Conservation (phyloP, 2,113 vertebrate genomes). For the Psophia crepitans region DNA sequence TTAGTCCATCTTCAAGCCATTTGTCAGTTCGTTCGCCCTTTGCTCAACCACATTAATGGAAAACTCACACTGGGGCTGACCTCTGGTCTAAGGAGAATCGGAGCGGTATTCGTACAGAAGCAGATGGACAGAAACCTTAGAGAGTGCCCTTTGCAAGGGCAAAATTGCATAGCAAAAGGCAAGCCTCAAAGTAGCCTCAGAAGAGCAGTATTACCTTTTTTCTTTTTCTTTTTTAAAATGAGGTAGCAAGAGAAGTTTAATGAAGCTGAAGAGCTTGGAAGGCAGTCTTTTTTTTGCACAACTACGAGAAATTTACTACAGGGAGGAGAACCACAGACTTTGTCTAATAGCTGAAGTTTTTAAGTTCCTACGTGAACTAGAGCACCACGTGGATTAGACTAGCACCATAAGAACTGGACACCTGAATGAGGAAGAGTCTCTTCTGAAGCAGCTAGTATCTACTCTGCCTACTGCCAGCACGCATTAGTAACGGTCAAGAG, state of each 20-base stretch:
- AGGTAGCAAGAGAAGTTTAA: conserved; percentile 52
- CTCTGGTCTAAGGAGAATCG: neutral
- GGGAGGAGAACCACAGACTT: conserved; percentile 30
- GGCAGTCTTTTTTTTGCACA: conserved; percentile 41
- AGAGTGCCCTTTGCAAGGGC: neutral
- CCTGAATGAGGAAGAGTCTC: conserved; percentile 73
- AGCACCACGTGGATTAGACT: conserved; percentile 34
- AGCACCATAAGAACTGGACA: conserved; percentile 77
- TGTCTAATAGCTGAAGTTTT: conserved; percentile 51
- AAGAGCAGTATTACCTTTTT: neutral
- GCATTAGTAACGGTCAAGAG: conserved; percentile 76
- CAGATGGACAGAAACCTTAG: conserved; percentile 27
- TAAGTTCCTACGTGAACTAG: conserved; percentile 19
- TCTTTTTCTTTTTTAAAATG: neutral
- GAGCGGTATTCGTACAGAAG: neutral
- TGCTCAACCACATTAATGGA: neutral
- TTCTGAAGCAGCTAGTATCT: conserved; percentile 81
- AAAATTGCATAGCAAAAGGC: conserved; percentile 17
- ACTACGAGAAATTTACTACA: conserved; percentile 31
- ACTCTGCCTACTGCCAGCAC: conserved; percentile 73
- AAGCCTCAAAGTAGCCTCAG: conserved; percentile 19
- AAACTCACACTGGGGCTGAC: neutral
- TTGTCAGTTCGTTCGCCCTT: neutral
- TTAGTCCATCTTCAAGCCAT: conserved; percentile 32
- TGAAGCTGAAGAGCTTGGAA: conserved; percentile 51